Percentiles rank a stretch among this genome's conserved stretches.
Evolutionary conservation across 2,888 invertebrate genomes (phyloP).

Genomic region (Gymnoscelis rufifasciata): DNA sequence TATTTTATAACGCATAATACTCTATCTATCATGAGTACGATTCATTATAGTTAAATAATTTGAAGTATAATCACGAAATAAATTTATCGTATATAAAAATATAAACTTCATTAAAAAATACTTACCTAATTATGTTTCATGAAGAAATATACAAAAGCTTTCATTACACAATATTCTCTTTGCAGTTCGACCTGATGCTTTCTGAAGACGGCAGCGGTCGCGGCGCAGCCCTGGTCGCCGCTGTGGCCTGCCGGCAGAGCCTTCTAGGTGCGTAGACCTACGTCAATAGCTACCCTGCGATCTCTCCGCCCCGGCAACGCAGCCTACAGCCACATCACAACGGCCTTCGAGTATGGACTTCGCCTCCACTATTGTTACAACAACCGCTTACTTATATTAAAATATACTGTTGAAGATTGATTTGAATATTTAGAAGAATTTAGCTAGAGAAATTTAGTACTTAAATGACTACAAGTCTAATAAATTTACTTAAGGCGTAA

Average conservation of each 20-base stretch:
- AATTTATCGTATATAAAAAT: too few species aligned
- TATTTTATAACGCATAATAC: too few species aligned
- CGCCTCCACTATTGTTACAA: slow-evolving; percentile 7
- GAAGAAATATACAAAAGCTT: too few species aligned
- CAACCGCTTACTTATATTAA: slow-evolving; percentile 15
- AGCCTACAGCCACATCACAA: slow-evolving; percentile 29
- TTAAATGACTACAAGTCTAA: slow-evolving; percentile 21
- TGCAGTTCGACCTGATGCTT: slow-evolving; percentile 94
- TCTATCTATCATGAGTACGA: too few species aligned
- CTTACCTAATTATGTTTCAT: too few species aligned
- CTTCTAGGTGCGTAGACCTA: slow-evolving; percentile 37
- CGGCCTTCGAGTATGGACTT: slow-evolving; percentile 15
- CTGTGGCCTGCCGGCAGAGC: slow-evolving; percentile 87
- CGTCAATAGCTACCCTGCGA: slow-evolving; percentile 21
- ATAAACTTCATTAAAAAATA: too few species aligned
- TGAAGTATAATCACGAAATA: too few species aligned
- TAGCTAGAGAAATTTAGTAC: slow-evolving; percentile 14
- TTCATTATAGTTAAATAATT: too few species aligned
- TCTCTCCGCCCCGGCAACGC: slow-evolving; percentile 35
- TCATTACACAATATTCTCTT: too few species aligned
- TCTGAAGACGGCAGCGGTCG: slow-evolving; percentile 98
- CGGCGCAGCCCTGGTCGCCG: slow-evolving; percentile 97
- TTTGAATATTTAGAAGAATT: slow-evolving; percentile 12
- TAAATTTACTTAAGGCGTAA: slow-evolving; percentile 21
- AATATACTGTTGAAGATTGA: slow-evolving; percentile 2